Percentiles rank a stretch among this genome's conserved stretches.
Conservation (phyloP, 2,113 vertebrate species). For the Gymnarchus niloticus region DNA sequence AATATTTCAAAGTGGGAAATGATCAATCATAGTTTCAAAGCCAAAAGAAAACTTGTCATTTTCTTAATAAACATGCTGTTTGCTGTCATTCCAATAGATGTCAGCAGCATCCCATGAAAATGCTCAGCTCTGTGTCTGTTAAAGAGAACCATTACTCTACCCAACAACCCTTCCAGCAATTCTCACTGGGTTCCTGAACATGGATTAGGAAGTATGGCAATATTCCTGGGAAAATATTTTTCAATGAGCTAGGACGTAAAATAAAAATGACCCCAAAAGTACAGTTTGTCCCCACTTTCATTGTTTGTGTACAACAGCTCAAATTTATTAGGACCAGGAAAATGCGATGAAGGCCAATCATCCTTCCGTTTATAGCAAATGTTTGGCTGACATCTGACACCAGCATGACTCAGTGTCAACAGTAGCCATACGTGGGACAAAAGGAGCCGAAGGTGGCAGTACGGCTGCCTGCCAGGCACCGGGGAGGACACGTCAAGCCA, state of each 20-base stretch:
- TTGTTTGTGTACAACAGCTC: not conserved
- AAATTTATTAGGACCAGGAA: not conserved
- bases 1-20: not conserved
- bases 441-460: not conserved
- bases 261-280: not conserved
- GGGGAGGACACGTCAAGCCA: not conserved
- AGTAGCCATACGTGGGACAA: not conserved
- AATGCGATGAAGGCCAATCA: not conserved
- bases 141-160: not conserved
- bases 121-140: not conserved
- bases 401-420: constrained; percentile 11
- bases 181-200: not conserved
- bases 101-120: constrained; percentile 18
- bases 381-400: constrained; percentile 10
- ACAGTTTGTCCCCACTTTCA: not conserved
- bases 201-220: not conserved
- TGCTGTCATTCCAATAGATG: constrained; percentile 28
- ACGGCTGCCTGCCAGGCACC: not conserved
- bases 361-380: not conserved
- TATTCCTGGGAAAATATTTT: not conserved
- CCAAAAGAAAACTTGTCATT: not conserved
- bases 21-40: not conserved
- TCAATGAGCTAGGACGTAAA: not conserved
- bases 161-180: not conserved
- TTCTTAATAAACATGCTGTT: not conserved